Evolutionary conservation across 2,888 invertebrate species (phyloP).

Genomic region (Pollenia amentaria): DNA sequence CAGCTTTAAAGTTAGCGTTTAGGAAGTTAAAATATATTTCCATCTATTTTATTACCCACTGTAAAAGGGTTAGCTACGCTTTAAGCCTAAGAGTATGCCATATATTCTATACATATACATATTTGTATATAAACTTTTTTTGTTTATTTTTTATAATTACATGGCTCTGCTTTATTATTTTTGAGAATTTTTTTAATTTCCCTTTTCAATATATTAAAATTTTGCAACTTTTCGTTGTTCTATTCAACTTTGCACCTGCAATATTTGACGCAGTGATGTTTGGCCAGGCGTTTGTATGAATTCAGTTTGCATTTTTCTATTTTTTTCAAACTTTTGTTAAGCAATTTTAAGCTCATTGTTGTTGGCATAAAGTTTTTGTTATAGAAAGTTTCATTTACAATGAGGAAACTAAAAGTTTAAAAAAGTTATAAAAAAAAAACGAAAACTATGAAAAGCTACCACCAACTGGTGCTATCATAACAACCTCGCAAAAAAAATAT

Average conservation of each 20-base stretch:
- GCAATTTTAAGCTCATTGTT: constrained; percentile 72
- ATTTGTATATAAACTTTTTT: background rate
- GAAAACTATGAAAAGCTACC: constrained; percentile 61
- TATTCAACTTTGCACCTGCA: constrained; percentile 59
- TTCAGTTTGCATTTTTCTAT: constrained; percentile 44
- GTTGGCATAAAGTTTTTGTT: constrained; percentile 65
- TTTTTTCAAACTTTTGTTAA: constrained; percentile 67
- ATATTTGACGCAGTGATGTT: constrained; percentile 70
- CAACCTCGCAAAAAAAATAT: constrained; percentile 25
- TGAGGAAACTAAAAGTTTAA: constrained; percentile 64
- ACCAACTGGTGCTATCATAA: constrained; percentile 72
- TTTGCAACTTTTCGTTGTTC: constrained; percentile 29
- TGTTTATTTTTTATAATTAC: constrained; percentile 18
- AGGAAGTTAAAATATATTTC: too few relatives aligned
- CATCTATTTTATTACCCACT: too few relatives aligned
- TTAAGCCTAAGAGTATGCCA: constrained; percentile 18
- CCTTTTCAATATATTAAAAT: constrained; percentile 45
- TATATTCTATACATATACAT: too few relatives aligned
- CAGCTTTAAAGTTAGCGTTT: too few relatives aligned
- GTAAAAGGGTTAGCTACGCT: background rate
- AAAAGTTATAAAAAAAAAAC: constrained; percentile 36
- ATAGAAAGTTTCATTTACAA: constrained; percentile 62
- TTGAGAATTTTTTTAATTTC: constrained; percentile 31
- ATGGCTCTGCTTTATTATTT: background rate
- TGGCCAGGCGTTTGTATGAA: constrained; percentile 52